These are phyloP conservation scores for Disparrhopalites patrizii DNA, from an alignment of 2,888 invertebrate genomes.

Conservation along the genomic window DNA sequence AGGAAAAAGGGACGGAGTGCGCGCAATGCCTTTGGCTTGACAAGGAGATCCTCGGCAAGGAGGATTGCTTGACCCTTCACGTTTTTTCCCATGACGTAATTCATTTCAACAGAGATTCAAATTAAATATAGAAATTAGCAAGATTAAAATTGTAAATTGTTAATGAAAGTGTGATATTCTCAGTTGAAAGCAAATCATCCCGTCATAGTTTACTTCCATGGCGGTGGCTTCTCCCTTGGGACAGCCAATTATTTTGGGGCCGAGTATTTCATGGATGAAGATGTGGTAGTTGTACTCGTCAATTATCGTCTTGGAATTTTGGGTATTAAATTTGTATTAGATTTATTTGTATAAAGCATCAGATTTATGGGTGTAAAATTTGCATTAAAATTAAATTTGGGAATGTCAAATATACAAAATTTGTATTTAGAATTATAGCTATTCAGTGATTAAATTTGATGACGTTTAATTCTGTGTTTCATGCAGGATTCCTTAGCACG, in stretches of 20 bases:
- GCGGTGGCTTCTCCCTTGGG: slow-evolving; percentile 16
- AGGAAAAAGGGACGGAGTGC: not conserved
- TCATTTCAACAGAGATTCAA: too few relatives aligned
- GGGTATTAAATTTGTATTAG: slow-evolving; percentile 1
- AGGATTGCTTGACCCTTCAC: slow-evolving; percentile 2
- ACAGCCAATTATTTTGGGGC: not conserved
- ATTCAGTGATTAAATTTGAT: not conserved
- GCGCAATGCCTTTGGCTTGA: not conserved
- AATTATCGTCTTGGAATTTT: slow-evolving; percentile 7
- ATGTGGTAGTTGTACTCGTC: not conserved
- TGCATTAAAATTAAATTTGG: not conserved
- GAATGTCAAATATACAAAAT: too few relatives aligned
- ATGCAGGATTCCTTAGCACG: not conserved
- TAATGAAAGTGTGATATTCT: too few relatives aligned
- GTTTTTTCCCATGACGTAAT: slow-evolving; percentile 4
- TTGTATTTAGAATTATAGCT: too few relatives aligned
- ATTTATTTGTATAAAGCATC: not conserved
- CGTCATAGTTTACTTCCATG: slow-evolving; percentile 15
- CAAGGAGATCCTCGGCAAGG: not conserved
- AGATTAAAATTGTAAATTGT: too few relatives aligned
- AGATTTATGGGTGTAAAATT: not conserved
- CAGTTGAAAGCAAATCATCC: not conserved
- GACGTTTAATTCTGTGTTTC: not conserved
- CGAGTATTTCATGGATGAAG: slow-evolving; percentile 7
- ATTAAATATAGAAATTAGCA: too few relatives aligned